A percentile compares a stretch with the other conserved stretches of the same genome.
These are phyloP conservation scores for Cossypha caffra DNA, from an alignment of 2,797 vertebrate genomes.

Conservation along the genomic window DNA sequence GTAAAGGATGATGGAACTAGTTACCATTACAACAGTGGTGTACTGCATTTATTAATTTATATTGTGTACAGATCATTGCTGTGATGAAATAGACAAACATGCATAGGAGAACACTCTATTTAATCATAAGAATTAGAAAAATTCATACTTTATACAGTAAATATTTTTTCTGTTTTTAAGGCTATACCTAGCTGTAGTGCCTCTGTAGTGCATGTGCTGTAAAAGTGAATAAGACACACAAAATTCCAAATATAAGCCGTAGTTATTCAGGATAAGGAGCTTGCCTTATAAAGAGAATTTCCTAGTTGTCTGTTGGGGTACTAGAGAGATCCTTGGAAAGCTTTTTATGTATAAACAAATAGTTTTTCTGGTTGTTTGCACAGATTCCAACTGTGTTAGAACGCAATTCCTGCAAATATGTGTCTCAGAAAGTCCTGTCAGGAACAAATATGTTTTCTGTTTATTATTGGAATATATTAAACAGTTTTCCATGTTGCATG, in stretches of 20 bases:
- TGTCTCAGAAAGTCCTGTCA: background rate
- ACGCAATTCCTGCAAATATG: background rate
- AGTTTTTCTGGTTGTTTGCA: background rate
- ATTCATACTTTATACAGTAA: background rate
- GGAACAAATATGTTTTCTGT: background rate
- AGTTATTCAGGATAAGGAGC: background rate
- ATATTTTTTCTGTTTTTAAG: background rate
- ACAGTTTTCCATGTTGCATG: background rate
- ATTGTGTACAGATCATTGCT: slow-evolving; percentile 7
- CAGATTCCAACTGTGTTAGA: background rate
- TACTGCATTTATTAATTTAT: slow-evolving; percentile 39
- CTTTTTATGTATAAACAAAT: background rate
- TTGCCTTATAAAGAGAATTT: background rate
- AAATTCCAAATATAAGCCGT: background rate
- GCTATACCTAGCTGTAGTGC: background rate
- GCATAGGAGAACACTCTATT: slow-evolving; percentile 10
- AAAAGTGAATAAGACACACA: background rate
- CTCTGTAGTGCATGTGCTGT: background rate
- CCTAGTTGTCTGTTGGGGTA: background rate
- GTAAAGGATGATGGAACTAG: slow-evolving; percentile 4
- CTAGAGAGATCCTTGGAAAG: background rate
- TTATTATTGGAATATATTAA: background rate
- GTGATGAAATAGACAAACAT: slow-evolving; percentile 32
- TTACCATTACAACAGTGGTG: slow-evolving; percentile 23
- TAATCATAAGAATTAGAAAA: slow-evolving; percentile 26